Conservation (phyloP, 2,888 invertebrate genomes). For the Acanthopleura granulata region DNA sequence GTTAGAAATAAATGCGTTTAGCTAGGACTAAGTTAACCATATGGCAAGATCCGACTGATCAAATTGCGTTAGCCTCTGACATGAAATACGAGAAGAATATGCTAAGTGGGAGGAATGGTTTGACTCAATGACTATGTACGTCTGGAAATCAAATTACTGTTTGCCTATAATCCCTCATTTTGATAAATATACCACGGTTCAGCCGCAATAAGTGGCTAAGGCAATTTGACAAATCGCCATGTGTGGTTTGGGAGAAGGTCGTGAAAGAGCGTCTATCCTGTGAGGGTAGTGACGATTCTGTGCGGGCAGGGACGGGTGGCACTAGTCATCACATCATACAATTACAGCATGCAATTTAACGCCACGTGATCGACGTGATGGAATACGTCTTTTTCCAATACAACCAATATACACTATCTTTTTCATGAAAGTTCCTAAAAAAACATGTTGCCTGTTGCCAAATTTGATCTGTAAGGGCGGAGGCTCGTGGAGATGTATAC, state of each 20-base stretch:
- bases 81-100: neutral
- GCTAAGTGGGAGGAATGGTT: neutral
- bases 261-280: neutral
- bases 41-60: neutral
- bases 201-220: slow-evolving; percentile 1
- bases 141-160: slow-evolving; percentile 8
- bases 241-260: neutral
- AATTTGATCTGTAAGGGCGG: too few species aligned
- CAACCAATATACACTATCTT: too few species aligned
- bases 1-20: neutral
- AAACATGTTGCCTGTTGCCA: too few species aligned
- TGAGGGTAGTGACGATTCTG: too few species aligned
- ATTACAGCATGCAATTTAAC: too few species aligned
- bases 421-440: too few species aligned
- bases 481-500: too few species aligned
- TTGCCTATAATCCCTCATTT: slow-evolving; percentile 14
- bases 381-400: too few species aligned
- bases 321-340: too few species aligned
- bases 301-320: too few species aligned
- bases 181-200: slow-evolving; percentile 11
- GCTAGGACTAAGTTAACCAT: neutral
- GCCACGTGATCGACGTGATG: too few species aligned
- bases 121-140: slow-evolving; percentile 8
- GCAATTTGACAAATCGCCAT: slow-evolving; percentile 14
- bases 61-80: slow-evolving; percentile 16